Conservation (phyloP, 2,797 vertebrate species). For the Trichosurus vulpecula region DNA sequence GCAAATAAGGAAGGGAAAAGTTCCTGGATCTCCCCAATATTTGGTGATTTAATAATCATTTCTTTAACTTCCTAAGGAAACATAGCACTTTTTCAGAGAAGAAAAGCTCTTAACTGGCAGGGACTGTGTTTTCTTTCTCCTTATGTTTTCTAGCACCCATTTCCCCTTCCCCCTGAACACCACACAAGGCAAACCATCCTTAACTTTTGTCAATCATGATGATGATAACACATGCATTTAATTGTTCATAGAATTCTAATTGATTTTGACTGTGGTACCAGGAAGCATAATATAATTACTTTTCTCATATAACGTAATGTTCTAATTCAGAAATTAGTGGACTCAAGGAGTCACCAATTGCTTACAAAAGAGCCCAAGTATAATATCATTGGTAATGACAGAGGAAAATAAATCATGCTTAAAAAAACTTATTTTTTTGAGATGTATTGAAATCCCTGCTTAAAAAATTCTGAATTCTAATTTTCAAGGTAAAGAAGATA, state of each 20-base stretch:
- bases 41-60: too few relatives aligned
- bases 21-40: too few relatives aligned
- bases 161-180: neutral
- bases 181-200: too few relatives aligned
- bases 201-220: too few relatives aligned
- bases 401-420: too few relatives aligned
- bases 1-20: too few relatives aligned
- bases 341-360: neutral
- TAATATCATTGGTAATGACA: too few relatives aligned
- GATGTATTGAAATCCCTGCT: neutral
- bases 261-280: neutral
- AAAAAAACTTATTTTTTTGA: neutral
- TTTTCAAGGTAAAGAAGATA: too few relatives aligned
- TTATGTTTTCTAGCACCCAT: neutral
- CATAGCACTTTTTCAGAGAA: neutral
- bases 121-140: neutral
- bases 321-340: neutral
- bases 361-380: too few relatives aligned
- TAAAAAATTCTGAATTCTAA: too few relatives aligned
- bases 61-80: neutral
- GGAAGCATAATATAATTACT: neutral
- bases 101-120: neutral
- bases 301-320: neutral
- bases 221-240: too few relatives aligned
- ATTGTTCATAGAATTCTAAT: too few relatives aligned